Evolutionary conservation across 2,113 vertebrate species (phyloP).

Genomic region (Alouatta palliata): DNA sequence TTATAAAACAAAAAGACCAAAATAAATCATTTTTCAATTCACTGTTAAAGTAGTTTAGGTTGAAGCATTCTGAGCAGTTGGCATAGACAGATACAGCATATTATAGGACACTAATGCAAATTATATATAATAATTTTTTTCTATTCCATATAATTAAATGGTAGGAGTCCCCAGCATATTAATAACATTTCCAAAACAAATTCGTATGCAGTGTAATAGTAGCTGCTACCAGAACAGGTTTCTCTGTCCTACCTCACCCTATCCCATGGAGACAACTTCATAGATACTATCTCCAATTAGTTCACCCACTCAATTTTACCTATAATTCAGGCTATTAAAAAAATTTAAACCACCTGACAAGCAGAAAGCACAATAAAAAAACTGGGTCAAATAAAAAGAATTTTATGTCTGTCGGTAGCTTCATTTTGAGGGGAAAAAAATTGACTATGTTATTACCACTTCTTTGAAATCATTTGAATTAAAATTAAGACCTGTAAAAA

Average conservation of each 20-base stretch:
- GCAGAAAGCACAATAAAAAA: constrained; percentile 40
- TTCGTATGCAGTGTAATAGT: background rate
- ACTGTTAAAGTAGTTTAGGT: background rate
- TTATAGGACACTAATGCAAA: background rate
- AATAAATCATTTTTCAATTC: constrained; percentile 31
- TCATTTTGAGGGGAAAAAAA: constrained; percentile 42
- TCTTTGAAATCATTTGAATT: constrained; percentile 38
- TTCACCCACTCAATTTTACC: background rate
- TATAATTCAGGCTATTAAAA: constrained; percentile 18
- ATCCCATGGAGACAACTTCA: background rate
- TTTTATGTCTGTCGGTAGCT: background rate
- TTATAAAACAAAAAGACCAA: background rate
- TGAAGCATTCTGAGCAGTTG: constrained; percentile 25
- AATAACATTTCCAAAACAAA: background rate
- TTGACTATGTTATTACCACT: background rate
- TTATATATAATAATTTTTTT: background rate
- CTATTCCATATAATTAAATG: background rate
- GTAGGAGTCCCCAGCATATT: background rate
- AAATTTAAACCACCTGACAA: constrained; percentile 8
- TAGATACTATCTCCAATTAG: background rate
- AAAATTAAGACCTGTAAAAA: constrained; percentile 55
- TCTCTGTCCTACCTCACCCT: background rate
- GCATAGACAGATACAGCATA: background rate
- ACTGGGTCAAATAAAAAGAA: constrained; percentile 4
- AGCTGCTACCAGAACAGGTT: background rate